A percentile compares a stretch with the other conserved stretches of the same genome.
Evolutionary conservation across 2,113 vertebrate genomes (phyloP).

Genomic region (Mesoclemmys tuberculata): DNA sequence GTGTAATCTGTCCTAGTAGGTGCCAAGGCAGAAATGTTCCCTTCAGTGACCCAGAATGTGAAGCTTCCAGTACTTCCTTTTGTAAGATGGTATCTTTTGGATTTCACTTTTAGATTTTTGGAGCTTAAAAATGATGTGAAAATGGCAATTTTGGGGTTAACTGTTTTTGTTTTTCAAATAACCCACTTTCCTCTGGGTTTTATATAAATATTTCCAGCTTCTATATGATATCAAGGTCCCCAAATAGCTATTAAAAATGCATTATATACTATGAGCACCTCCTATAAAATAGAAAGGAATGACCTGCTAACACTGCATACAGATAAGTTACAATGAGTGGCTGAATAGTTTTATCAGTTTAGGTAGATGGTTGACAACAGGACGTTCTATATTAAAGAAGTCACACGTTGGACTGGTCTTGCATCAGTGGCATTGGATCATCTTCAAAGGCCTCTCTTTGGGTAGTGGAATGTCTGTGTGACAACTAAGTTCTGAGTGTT

Average conservation of each 20-base stretch:
- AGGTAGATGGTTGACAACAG: background rate
- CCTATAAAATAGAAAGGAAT: background rate
- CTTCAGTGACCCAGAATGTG: background rate
- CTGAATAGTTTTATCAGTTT: background rate
- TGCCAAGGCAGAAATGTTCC: background rate
- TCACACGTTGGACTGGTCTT: background rate
- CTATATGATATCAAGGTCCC: background rate
- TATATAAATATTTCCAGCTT: background rate
- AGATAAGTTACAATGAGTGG: background rate
- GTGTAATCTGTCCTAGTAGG: background rate
- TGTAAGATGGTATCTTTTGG: background rate
- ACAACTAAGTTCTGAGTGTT: background rate
- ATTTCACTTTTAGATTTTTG: background rate
- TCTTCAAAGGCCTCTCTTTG: background rate
- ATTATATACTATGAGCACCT: background rate
- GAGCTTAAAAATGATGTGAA: background rate
- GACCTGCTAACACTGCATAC: background rate
- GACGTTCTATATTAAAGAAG: background rate
- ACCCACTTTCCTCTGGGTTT: background rate
- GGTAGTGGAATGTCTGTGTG: background rate
- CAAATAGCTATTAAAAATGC: background rate
- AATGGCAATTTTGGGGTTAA: background rate
- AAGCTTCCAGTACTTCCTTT: background rate
- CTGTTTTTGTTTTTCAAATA: background rate
- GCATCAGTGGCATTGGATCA: background rate